Conservation (phyloP, 2,888 invertebrate species). For the Drosophila atroscutellata region DNA sequence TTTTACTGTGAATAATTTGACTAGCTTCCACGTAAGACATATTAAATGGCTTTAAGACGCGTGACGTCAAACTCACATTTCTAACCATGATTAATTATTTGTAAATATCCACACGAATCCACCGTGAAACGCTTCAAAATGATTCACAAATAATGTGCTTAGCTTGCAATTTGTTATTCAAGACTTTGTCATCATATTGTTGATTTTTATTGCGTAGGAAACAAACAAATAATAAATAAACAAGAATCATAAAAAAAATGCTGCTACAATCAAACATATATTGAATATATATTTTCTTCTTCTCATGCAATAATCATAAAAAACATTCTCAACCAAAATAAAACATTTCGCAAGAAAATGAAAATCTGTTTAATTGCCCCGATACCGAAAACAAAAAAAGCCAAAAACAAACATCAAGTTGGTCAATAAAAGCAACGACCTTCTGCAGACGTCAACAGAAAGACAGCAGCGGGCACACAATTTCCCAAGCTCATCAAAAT, state of each 20-base stretch:
- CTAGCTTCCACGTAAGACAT: conserved; percentile 19
- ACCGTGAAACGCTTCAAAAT: conserved; percentile 37
- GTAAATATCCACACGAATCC: conserved; percentile 52
- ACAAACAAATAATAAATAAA: conserved; percentile 32
- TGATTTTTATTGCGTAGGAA: conserved; percentile 40
- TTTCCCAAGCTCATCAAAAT: conserved; percentile 52
- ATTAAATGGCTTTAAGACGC: conserved; percentile 15
- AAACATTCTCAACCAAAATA: conserved; percentile 13
- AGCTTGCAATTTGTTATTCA: conserved; percentile 35
- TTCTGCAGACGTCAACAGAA: conserved; percentile 42
- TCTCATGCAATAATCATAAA: background rate
- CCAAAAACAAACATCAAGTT: conserved; percentile 35
- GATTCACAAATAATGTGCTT: conserved; percentile 42
- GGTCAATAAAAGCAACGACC: conserved; percentile 65
- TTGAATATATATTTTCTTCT: conserved; percentile 32
- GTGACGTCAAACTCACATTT: conserved; percentile 47
- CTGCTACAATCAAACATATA: conserved; percentile 1
- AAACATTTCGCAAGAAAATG: conserved; percentile 33
- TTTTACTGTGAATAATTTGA: conserved; percentile 34
- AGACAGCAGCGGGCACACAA: conserved; percentile 31
- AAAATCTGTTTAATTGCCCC: conserved; percentile 68
- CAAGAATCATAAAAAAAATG: conserved; percentile 8
- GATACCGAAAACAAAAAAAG: conserved; percentile 27
- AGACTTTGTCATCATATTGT: conserved; percentile 31
- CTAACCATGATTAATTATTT: conserved; percentile 58